Percentiles rank a stretch among this genome's conserved stretches.
phyloP scores from a whole-genome alignment of 2,113 vertebrate genomes.

The Pseudois nayaur region DNA sequence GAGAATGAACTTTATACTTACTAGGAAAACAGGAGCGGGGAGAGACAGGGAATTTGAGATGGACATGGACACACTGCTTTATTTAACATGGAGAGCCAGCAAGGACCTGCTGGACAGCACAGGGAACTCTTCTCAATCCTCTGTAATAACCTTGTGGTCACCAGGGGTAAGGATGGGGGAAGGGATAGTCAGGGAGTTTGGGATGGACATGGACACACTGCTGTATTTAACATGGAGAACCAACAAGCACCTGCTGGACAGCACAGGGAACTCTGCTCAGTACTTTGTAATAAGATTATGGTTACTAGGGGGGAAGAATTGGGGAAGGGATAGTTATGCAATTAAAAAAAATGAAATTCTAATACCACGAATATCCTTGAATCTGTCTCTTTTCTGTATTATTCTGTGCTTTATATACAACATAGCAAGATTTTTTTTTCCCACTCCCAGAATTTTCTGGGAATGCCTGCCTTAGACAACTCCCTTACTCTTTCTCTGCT shows the following conservation, averaged over 20 bases:
- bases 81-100: too few species aligned
- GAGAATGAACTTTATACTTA: background rate
- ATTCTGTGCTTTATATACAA: background rate
- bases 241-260: rapidly evolving
- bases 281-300: background rate
- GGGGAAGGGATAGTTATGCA: background rate
- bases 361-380: background rate
- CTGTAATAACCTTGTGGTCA: too few species aligned
- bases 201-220: too few species aligned
- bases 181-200: too few species aligned
- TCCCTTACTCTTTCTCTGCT: background rate
- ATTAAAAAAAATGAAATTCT: background rate
- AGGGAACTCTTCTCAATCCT: too few species aligned
- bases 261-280: background rate
- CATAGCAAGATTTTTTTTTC: rapidly evolving
- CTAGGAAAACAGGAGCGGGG: rapidly evolving
- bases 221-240: too few species aligned
- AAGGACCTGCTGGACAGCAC: too few species aligned
- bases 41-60: background rate
- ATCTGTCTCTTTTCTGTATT: background rate
- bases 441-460: background rate
- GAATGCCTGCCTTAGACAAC: background rate
- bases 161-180: too few species aligned
- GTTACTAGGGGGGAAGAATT: rapidly evolving
- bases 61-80: background rate